Evolutionary conservation across 2,888 invertebrate species (phyloP).

Genomic region (Cosmia trapezina): DNA sequence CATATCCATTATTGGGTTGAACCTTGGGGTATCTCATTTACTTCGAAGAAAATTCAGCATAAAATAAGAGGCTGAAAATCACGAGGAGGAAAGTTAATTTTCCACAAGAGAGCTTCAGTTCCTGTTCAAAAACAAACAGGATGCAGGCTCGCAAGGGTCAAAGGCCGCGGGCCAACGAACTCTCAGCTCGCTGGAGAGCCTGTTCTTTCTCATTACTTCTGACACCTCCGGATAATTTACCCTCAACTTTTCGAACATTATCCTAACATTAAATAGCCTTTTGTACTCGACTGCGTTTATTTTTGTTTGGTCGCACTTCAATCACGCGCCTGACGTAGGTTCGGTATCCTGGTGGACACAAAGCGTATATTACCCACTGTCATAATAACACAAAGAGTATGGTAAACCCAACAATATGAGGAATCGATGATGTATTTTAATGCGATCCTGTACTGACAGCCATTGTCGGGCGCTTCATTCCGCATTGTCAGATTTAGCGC

Average conservation of each 20-base stretch:
- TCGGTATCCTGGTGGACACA: slow-evolving; percentile 28
- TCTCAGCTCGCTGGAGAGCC: slow-evolving; percentile 26
- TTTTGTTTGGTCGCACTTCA: slow-evolving; percentile 10
- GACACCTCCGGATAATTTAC: slow-evolving; percentile 43
- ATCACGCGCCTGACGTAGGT: slow-evolving; percentile 14
- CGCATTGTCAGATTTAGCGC: slow-evolving; percentile 17
- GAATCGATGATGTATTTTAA: slow-evolving; percentile 40
- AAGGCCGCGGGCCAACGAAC: slow-evolving; percentile 70
- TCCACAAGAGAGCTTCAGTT: slow-evolving; percentile 47
- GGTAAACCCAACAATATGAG: slow-evolving; percentile 27
- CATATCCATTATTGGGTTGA: slow-evolving; percentile 30
- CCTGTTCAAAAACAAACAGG: slow-evolving; percentile 43
- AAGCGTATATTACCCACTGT: slow-evolving; percentile 21
- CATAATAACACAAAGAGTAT: slow-evolving; percentile 39
- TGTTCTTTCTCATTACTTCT: slow-evolving; percentile 50
- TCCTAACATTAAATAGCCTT: slow-evolving; percentile 27
- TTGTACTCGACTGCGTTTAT: slow-evolving; percentile 28
- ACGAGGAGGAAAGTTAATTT: slow-evolving; percentile 50
- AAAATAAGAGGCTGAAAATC: slow-evolving; percentile 27
- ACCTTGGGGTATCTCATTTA: slow-evolving; percentile 22
- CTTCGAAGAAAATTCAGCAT: slow-evolving; percentile 14
- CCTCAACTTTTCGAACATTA: slow-evolving; percentile 32
- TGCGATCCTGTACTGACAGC: slow-evolving; percentile 31
- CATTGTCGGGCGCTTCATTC: slow-evolving; percentile 22
- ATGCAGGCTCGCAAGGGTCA: slow-evolving; percentile 71